Percentiles rank a stretch among this genome's conserved stretches.
These are phyloP conservation scores for Teinopalpus imperialis DNA, from an alignment of 2,888 invertebrate genomes.

Conservation along the genomic window DNA sequence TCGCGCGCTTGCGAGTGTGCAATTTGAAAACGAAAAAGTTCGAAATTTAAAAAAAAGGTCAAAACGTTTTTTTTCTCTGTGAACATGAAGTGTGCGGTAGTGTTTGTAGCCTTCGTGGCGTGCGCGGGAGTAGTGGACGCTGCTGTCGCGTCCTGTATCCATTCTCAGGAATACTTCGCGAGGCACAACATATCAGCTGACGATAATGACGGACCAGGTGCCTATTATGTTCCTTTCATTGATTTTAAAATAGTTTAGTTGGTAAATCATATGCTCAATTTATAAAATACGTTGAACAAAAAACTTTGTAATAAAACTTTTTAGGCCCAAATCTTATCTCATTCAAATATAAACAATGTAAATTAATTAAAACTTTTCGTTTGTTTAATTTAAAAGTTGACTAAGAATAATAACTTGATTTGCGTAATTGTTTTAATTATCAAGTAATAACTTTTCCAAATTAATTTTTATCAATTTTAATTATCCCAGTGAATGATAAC, in stretches of 20 bases:
- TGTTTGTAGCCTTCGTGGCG: slow-evolving; percentile 55
- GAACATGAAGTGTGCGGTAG: slow-evolving; percentile 73
- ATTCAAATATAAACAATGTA: slow-evolving; percentile 2
- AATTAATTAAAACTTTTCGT: slow-evolving; percentile 5
- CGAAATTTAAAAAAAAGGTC: slow-evolving; percentile 47
- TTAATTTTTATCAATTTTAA: slow-evolving; percentile 6
- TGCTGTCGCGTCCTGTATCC: slow-evolving; percentile 57
- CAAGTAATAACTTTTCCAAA: background rate
- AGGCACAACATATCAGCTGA: slow-evolving; percentile 76
- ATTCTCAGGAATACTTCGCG: slow-evolving; percentile 62
- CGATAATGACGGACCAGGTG: slow-evolving; percentile 71
- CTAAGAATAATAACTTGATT: background rate
- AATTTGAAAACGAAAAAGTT: slow-evolving; percentile 47
- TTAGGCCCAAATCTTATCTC: background rate
- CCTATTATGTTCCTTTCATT: slow-evolving; percentile 33
- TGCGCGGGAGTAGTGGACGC: slow-evolving; percentile 47
- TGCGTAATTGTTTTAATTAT: slow-evolving; percentile 6
- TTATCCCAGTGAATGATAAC: slow-evolving; percentile 5
- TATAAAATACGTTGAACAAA: no score
- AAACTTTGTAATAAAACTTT: slow-evolving; percentile 5
- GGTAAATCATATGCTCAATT: no score
- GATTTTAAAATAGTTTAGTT: no score
- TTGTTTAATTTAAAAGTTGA: slow-evolving; percentile 1
- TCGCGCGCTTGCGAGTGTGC: slow-evolving; percentile 65
- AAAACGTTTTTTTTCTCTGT: slow-evolving; percentile 39